Evolutionary conservation across 2,113 vertebrate genomes (phyloP).

Genomic region (Carettochelys insculpta): DNA sequence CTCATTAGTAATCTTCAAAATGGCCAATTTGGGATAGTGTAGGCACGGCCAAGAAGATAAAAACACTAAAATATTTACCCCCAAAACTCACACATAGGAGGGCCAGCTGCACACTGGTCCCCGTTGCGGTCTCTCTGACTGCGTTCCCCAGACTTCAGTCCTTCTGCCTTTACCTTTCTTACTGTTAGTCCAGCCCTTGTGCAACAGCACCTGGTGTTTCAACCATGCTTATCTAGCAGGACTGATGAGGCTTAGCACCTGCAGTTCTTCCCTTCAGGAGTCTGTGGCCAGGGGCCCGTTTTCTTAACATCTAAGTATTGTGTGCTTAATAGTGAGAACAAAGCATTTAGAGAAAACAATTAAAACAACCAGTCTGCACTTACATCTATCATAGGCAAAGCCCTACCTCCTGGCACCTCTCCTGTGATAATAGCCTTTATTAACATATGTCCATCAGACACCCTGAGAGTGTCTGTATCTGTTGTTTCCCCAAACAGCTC

Average conservation of each 20-base stretch:
- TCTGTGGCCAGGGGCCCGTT: not conserved
- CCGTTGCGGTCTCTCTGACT: not conserved
- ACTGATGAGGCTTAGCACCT: not conserved
- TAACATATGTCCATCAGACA: not conserved
- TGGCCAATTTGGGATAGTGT: no score
- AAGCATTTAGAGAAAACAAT: not conserved
- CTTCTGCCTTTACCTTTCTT: not conserved
- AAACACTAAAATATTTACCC: not conserved
- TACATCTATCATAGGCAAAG: no score
- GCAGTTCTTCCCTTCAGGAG: not conserved
- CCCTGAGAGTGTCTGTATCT: not conserved
- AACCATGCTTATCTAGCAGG: not conserved
- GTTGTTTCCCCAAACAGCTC: not conserved
- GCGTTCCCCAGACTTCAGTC: not conserved
- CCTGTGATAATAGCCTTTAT: no score
- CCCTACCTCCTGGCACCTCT: no score
- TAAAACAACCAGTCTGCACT: not conserved
- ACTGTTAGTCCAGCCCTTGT: not conserved
- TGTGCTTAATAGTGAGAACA: not conserved
- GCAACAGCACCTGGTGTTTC: not conserved
- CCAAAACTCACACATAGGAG: not conserved
- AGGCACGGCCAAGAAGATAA: no score
- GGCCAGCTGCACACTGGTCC: not conserved
- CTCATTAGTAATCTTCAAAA: no score
- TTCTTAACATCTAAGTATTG: not conserved